Percentiles rank a stretch among this genome's conserved stretches.
phyloP scores from a whole-genome alignment of 2,888 invertebrate genomes.

The Bellardia bayeri region DNA sequence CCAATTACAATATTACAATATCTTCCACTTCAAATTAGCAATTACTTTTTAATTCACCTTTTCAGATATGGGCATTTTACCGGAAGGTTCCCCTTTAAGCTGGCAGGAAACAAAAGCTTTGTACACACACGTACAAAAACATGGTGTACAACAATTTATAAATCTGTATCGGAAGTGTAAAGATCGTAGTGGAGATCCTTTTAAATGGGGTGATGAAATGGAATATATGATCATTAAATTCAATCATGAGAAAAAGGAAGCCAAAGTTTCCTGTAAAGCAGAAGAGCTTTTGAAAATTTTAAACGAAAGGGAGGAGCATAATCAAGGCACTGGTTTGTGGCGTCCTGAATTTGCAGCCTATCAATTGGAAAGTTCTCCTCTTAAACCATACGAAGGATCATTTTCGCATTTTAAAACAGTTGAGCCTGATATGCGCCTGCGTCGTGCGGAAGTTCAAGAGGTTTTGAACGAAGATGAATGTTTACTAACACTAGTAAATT shows the following conservation, averaged over 20 bases:
- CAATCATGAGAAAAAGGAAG: conserved; percentile 92
- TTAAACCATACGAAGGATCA: conserved; percentile 96
- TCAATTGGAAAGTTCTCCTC: conserved; percentile 99
- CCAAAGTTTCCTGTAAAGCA: conserved; percentile 94
- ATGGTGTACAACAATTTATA: conserved; percentile 98
- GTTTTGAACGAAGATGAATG: conserved; percentile 91
- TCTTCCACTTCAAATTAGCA: background rate
- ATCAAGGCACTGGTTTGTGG: conserved; percentile 90
- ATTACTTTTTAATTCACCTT: background rate
- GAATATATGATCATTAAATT: conserved; percentile 98
- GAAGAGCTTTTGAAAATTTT: conserved; percentile 90
- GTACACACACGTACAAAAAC: conserved; percentile 95
- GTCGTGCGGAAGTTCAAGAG: conserved; percentile 92
- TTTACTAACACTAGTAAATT: conserved; percentile 95
- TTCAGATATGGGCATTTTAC: conserved; percentile 93
- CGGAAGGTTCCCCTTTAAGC: conserved; percentile 96
- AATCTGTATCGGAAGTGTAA: conserved; percentile 95
- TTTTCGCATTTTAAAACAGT: conserved; percentile 99
- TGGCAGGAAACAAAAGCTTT: conserved; percentile 98
- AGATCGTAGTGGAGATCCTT: conserved; percentile 94
- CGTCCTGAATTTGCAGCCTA: conserved; percentile 99
- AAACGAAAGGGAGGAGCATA: conserved; percentile 93
- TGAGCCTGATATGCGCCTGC: conserved; percentile 97
- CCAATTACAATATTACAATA: too few relatives aligned
- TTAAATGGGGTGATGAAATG: conserved; percentile 99